A percentile compares a stretch with the other conserved stretches of the same genome.
phyloP scores from a whole-genome alignment of 2,888 invertebrate genomes.

The Bursaphelenchus okinawaensis region DNA sequence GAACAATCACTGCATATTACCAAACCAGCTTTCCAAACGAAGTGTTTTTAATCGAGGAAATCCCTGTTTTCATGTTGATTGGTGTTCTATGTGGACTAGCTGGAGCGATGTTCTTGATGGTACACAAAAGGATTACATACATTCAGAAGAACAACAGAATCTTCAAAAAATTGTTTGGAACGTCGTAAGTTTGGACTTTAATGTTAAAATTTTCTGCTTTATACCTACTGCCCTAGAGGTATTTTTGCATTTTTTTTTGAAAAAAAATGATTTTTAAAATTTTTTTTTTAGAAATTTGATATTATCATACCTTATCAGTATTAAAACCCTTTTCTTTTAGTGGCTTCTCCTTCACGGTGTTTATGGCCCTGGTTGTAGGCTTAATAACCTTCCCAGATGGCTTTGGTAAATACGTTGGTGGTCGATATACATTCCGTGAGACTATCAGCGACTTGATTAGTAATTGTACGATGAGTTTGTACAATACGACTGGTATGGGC shows the following conservation, averaged over 20 bases:
- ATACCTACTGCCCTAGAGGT: too few species aligned
- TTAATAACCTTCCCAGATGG: slow-evolving; percentile 84
- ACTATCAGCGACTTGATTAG: slow-evolving; percentile 36
- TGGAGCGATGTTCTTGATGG: slow-evolving; percentile 35
- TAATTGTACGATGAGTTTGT: slow-evolving; percentile 36
- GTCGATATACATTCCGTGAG: slow-evolving; percentile 49
- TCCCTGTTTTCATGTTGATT: slow-evolving; percentile 82
- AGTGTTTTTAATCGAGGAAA: slow-evolving; percentile 90
- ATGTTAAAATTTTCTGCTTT: neutral
- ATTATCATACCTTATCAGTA: neutral
- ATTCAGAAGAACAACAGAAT: slow-evolving; percentile 31
- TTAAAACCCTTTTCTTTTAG: slow-evolving; percentile 15
- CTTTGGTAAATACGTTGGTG: slow-evolving; percentile 74
- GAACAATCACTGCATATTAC: slow-evolving; percentile 53
- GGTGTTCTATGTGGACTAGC: slow-evolving; percentile 62
- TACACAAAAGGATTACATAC: slow-evolving; percentile 32
- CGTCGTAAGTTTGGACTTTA: slow-evolving; percentile 19
- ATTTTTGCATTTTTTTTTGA: too few species aligned
- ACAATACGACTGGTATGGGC: slow-evolving; percentile 26
- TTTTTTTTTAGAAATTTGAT: too few species aligned
- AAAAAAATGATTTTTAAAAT: too few species aligned
- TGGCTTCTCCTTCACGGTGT: slow-evolving; percentile 38
- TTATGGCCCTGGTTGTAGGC: slow-evolving; percentile 57
- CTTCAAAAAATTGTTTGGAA: slow-evolving; percentile 32
- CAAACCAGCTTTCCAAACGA: slow-evolving; percentile 71